Base-by-base conservation (phyloP, 53 echinoderm and acorn worm genomes). In the Patiria pectinifera region DNA sequence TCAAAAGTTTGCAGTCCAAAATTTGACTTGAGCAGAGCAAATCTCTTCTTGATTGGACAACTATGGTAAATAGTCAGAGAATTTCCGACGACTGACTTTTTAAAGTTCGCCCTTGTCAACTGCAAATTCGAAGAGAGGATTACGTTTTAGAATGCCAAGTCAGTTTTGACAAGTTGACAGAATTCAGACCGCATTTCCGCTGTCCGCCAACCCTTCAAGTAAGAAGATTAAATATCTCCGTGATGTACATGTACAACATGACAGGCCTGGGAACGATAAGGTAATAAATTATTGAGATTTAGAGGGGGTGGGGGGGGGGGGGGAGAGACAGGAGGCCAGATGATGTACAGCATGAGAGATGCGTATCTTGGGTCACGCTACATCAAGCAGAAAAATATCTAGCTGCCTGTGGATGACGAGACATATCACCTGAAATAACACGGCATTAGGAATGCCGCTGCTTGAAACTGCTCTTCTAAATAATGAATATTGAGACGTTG, bases 151-250 rank as follows among this genome's bases (percentile, higher is more conserved):
- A 35, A 35, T 35, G 35, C 35, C 35, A 35, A 35, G 35, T 35
- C 35, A 35, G 35, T 35, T 35, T 35, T 21, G 16, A 69, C 69
- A 69, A 69, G 16, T 22, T 24, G 24, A 10, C 24, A 74, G 3
- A 23, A 74, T 74, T 74, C 74, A 23, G 74, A 6, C 74, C 74
- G 21, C 74, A 74, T 74, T 23, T 44, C 58, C 80, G 1, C 80
- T 35, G 13, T 18, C 26, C 48, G 6, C 48, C 10, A 66, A 82
- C 35, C 47, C 45, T 78, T 47, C 79, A 78, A 78, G 79, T 2
- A 78, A 78, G 9, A 78, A 77, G 43, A 77, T 77, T 77, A 77
- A 77, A 46, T 78, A 78, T 78, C 79, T 78, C 79, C 35, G 35
- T 78, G 47, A 78, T 45, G 45, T 78, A 78, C 79, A 78, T 45